Percentiles rank a stretch among this genome's conserved stretches.
These are phyloP conservation scores for Eubasilissa splendida DNA, from an alignment of 2,888 invertebrate species.

Conservation along the genomic window DNA sequence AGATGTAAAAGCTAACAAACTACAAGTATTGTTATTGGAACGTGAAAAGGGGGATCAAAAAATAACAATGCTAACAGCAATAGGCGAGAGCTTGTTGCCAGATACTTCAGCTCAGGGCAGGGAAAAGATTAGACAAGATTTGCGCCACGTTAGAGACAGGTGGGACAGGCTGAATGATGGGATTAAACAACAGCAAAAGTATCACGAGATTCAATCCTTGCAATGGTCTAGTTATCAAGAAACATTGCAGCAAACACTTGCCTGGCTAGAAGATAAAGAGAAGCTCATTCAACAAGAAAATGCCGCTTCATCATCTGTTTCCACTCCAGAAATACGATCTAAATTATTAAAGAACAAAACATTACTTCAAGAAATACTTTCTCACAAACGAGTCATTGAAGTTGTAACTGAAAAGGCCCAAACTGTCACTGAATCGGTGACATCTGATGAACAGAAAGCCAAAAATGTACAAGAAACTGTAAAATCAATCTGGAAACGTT, in stretches of 20 bases:
- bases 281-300: conserved; percentile 82
- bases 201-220: conserved; percentile 85
- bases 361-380: conserved; percentile 88
- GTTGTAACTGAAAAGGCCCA: conserved; percentile 91
- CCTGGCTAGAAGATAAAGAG: conserved; percentile 92
- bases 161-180: conserved; percentile 92
- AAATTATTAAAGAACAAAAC: conserved; percentile 90
- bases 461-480: conserved; percentile 80
- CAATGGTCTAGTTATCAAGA: conserved; percentile 92
- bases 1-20: conserved; percentile 78
- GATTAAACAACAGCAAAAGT: conserved; percentile 87
- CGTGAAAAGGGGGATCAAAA: conserved; percentile 88
- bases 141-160: conserved; percentile 84
- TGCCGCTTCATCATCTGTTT: conserved; percentile 78
- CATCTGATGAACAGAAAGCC: conserved; percentile 72
- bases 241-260: conserved; percentile 83
- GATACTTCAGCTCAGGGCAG: conserved; percentile 94
- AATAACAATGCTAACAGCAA: conserved; percentile 80
- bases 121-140: conserved; percentile 89
- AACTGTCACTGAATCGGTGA: conserved; percentile 75
- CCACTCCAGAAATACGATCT: conserved; percentile 85
- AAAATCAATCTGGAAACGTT: conserved; percentile 82
- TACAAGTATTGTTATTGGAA: conserved; percentile 83
- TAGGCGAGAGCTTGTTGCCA: conserved; percentile 92
- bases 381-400: conserved; percentile 93